Conservation (phyloP, 1,140 invertebrate genomes). For the Chrysomallon squamiferum region DNA sequence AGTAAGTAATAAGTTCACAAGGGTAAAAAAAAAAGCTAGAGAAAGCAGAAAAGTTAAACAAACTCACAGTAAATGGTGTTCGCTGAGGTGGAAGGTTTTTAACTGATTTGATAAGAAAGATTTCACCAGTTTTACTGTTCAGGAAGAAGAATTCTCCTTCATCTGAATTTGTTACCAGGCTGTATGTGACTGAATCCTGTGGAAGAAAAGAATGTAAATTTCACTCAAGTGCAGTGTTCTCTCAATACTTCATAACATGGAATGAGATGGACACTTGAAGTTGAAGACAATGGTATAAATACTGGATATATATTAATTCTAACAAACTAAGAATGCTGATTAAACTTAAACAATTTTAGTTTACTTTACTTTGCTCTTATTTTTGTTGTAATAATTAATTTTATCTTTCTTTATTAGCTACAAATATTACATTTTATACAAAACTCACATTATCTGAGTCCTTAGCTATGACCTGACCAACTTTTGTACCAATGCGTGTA, state of each 20-base stretch:
- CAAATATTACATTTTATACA: too few relatives aligned
- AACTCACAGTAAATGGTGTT: not conserved
- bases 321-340: not conserved
- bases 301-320: not conserved
- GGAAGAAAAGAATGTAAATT: not conserved
- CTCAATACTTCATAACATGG: too few relatives aligned
- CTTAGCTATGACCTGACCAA: conserved; percentile 25
- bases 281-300: too few relatives aligned
- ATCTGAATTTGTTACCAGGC: not conserved
- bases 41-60: too few relatives aligned
- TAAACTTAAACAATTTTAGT: not conserved
- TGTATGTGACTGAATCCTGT: conserved; percentile 1
- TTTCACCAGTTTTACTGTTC: not conserved
- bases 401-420: too few relatives aligned
- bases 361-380: not conserved
- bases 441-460: conserved; percentile 37
- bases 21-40: too few relatives aligned
- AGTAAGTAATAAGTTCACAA: too few relatives aligned
- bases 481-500: conserved; percentile 61
- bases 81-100: not conserved
- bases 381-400: not conserved
- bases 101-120: not conserved
- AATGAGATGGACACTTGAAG: too few relatives aligned
- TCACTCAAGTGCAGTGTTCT: too few relatives aligned
- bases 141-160: not conserved